Evolutionary conservation across 2,888 invertebrate genomes (phyloP), one percentile per base, ranked within the genome.

Genomic region (Poecilus cupreus): DNA sequence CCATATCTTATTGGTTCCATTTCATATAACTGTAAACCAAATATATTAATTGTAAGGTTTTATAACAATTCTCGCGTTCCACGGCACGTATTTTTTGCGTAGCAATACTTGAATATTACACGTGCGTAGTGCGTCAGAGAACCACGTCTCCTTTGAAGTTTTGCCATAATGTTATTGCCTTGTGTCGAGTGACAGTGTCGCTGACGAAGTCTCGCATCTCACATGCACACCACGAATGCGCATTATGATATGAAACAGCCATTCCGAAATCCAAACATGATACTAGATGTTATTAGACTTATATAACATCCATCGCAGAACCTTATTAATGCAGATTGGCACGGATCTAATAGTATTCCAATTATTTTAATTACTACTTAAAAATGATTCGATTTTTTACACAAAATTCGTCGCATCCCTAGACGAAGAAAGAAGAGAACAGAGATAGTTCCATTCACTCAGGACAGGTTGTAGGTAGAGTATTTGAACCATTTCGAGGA

Each of bases 141-240:
- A 6, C 1, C n/a, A 32, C 24, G 60, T 26, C 32, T 60, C 22
- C 60, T 60, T 60, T 60, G 60, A 60, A 60, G 60, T 60, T 68
- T 6, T 37, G 37, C 13, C 20, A 68, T 18, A 68, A 68, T 68
- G 64, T 68, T 68, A 68, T 68, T 68, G 18, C 18, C 64, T 37
- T 68, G 57, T 57, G 24, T 13, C 46, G 46, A 46, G 46, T 46
- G 51, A 51, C 18, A 51, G 18, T 2, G 51, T 5, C 51, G 16
- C 51, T 32, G 32, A 32, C 2, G 32, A 32, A 6, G 20, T 57
- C 24, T 24, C 10, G 2, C 32, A 68, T 68, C 37, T 37, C 32
- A 10, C 16, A 68, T 68, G 64, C 64, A 68, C 37, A 16, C 37
- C 64, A 68, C 64, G 64, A 39, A 68, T 32, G 16, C 8, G 37